These are phyloP conservation scores for Alloplasta piceator DNA, from an alignment of 2,888 invertebrate species.

Conservation along the genomic window DNA sequence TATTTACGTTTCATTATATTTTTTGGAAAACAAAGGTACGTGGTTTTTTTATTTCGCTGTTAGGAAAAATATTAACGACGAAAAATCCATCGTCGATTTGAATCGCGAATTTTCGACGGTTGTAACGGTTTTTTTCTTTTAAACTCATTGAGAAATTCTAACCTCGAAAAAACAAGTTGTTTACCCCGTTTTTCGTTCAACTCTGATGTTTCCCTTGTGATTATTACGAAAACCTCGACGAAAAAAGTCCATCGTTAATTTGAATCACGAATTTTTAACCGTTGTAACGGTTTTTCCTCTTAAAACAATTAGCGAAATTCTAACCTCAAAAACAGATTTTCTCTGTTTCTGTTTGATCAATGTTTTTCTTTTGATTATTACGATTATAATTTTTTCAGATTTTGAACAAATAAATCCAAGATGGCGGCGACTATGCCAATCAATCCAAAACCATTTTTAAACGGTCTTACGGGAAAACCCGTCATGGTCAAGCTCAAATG, in stretches of 20 bases:
- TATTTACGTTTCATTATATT: constrained; percentile 61
- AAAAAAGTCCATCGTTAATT: no score
- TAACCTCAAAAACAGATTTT: no score
- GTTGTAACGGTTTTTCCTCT: no score
- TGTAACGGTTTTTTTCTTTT: background rate
- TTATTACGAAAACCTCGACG: no score
- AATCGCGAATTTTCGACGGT: background rate
- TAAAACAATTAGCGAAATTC: no score
- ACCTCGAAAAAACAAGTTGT: constrained; percentile 44
- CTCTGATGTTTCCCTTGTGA: no score
- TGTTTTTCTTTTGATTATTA: background rate
- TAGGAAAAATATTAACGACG: no score
- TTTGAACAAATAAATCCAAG: constrained; percentile 68
- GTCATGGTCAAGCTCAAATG: constrained; percentile 99
- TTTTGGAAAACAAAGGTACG: constrained; percentile 46
- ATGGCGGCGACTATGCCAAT: constrained; percentile 96
- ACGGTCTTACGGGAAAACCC: constrained; percentile 98
- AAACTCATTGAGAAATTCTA: constrained; percentile 33
- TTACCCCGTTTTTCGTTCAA: no score
- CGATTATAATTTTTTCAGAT: background rate
- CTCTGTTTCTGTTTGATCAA: no score
- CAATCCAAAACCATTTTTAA: constrained; percentile 99
- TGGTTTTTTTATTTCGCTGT: background rate
- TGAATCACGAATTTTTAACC: no score
- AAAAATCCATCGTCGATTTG: no score